Percentiles rank a stretch among this genome's conserved stretches.
These are phyloP conservation scores for Sebastes steindachneri DNA, from an alignment of 2,797 vertebrate species.

Conservation along the genomic window DNA sequence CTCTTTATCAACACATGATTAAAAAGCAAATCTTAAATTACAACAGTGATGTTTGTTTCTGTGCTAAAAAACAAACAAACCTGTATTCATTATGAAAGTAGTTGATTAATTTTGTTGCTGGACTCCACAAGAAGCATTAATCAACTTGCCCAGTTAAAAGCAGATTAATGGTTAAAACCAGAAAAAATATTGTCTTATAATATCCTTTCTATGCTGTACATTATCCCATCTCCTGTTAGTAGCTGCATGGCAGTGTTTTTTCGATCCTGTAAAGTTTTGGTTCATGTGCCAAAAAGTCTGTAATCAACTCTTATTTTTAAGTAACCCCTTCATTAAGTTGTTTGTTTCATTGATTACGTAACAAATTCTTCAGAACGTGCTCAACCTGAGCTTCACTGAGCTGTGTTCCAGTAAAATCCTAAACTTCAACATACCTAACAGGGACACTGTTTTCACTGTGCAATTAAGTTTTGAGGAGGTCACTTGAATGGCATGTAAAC, in stretches of 20 bases:
- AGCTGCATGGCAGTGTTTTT: too few relatives aligned
- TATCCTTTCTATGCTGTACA: not conserved
- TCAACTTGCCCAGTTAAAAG: too few relatives aligned
- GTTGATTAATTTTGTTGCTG: not conserved
- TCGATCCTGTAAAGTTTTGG: not conserved
- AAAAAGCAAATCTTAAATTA: too few relatives aligned
- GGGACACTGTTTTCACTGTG: not conserved
- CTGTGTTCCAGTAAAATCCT: fast-evolving
- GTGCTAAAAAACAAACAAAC: too few relatives aligned
- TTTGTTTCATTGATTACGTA: not conserved
- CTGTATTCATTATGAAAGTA: not conserved
- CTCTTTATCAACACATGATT: too few relatives aligned
- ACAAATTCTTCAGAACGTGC: not conserved
- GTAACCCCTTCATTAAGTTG: too few relatives aligned
- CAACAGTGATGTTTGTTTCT: too few relatives aligned
- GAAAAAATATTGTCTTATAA: not conserved
- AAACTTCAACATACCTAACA: not conserved
- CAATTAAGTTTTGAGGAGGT: not conserved
- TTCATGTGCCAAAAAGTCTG: not conserved
- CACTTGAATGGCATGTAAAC: fast-evolving
- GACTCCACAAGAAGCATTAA: too few relatives aligned
- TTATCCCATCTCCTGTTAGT: too few relatives aligned
- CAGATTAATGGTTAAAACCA: not conserved
- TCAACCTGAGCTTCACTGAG: not conserved
- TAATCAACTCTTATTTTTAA: not conserved